Percentiles rank a stretch among this genome's conserved stretches.
Conservation (phyloP, 2,888 invertebrate genomes). For the Idaea aversata region DNA sequence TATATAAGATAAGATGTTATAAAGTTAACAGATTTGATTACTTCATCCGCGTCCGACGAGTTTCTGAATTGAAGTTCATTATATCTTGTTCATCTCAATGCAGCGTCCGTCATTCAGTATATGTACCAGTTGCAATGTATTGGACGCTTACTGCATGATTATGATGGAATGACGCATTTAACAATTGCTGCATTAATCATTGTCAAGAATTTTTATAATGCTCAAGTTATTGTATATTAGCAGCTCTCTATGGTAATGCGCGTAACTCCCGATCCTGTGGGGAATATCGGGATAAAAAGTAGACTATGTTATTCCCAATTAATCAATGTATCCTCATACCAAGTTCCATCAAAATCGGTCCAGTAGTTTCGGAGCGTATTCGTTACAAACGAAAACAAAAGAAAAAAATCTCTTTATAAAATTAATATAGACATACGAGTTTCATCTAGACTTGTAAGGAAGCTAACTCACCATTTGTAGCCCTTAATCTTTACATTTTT, state of each 20-base stretch:
- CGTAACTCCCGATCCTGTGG: no score
- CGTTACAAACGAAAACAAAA: no score
- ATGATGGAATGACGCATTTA: constrained; percentile 22
- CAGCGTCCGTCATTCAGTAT: background rate
- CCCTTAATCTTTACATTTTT: background rate
- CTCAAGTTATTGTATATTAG: no score
- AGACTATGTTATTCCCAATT: no score
- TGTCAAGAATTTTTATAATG: constrained; percentile 13
- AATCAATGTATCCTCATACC: no score
- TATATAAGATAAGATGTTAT: background rate
- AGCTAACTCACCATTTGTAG: background rate
- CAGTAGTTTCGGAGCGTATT: no score
- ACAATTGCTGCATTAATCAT: constrained; percentile 25
- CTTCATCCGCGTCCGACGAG: background rate
- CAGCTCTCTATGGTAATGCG: no score
- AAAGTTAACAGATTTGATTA: background rate
- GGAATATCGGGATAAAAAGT: no score
- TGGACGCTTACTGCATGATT: constrained; percentile 20
- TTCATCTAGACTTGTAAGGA: background rate
- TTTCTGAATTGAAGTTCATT: background rate
- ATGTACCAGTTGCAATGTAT: background rate
- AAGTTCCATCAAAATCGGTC: no score
- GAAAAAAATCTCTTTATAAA: no score
- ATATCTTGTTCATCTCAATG: constrained; percentile 14
- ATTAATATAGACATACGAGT: no score